Evolutionary conservation across 2,113 vertebrate species (phyloP).

Genomic region (Aramus guarauna): DNA sequence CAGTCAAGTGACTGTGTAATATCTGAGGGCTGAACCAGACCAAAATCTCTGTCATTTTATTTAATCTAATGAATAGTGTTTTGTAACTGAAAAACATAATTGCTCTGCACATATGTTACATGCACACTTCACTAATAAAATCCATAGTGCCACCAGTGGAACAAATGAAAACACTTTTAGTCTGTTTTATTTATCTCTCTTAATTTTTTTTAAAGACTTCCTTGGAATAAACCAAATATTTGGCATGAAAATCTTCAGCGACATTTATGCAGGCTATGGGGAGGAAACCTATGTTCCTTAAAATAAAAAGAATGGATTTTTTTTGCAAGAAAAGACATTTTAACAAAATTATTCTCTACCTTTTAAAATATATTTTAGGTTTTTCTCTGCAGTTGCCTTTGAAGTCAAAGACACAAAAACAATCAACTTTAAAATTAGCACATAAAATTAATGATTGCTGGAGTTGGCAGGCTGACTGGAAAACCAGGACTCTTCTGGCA

Average conservation of each 20-base stretch:
- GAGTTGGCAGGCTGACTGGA: conserved; percentile 69
- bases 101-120: conserved; percentile 8
- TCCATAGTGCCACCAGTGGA: conserved; percentile 33
- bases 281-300: background rate
- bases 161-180: conserved; percentile 22
- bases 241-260: background rate
- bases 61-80: conserved; percentile 61
- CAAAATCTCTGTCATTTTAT: conserved; percentile 66
- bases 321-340: background rate
- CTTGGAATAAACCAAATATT: background rate
- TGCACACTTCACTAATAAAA: conserved; percentile 36
- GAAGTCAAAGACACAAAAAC: conserved; percentile 47
- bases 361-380: background rate
- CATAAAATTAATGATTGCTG: conserved; percentile 71
- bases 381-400: conserved; percentile 28
- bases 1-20: conserved; percentile 66
- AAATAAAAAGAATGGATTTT: background rate
- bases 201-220: background rate
- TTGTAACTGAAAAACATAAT: conserved; percentile 65
- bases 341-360: background rate
- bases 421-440: conserved; percentile 71
- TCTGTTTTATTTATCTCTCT: background rate
- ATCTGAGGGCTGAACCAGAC: conserved; percentile 55
- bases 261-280: background rate
- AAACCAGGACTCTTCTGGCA: conserved; percentile 61